Evolutionary conservation across 1,140 invertebrate genomes (phyloP).

Genomic region (Goniozus legneri): DNA sequence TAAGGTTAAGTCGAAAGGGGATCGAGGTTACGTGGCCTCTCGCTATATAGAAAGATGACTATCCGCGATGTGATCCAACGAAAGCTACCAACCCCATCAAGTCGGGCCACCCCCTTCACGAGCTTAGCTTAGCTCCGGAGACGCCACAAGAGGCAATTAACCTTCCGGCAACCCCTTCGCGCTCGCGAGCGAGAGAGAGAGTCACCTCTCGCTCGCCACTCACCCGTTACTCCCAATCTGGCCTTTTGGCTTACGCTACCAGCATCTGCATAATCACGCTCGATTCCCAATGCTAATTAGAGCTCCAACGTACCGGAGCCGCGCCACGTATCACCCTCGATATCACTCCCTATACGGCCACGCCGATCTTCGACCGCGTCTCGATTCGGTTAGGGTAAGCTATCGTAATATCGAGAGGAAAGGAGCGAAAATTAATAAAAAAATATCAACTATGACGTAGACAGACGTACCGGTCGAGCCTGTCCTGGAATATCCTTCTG

Average conservation of each 20-base stretch:
- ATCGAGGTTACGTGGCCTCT: slow-evolving; percentile 27
- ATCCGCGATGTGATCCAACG: slow-evolving; percentile 30
- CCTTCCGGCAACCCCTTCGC: slow-evolving; percentile 38
- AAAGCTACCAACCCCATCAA: slow-evolving; percentile 21
- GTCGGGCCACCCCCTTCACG: slow-evolving; percentile 25
- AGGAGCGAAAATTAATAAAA: too few species aligned
- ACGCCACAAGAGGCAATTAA: slow-evolving; percentile 52
- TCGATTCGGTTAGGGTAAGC: too few species aligned
- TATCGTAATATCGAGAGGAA: too few species aligned
- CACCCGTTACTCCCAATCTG: background rate
- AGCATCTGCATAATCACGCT: slow-evolving; percentile 50
- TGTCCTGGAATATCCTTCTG: slow-evolving; percentile 1
- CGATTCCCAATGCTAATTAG: slow-evolving; percentile 53
- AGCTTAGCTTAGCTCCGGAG: slow-evolving; percentile 38
- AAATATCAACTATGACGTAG: too few species aligned
- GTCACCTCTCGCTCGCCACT: slow-evolving; percentile 4
- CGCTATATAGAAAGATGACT: too few species aligned
- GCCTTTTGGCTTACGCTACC: slow-evolving; percentile 12
- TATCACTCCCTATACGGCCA: too few species aligned
- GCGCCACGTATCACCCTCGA: too few species aligned
- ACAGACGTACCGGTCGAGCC: too few species aligned
- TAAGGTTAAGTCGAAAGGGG: slow-evolving; percentile 36
- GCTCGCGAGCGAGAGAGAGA: too few species aligned
- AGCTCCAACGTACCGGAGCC: slow-evolving; percentile 35
- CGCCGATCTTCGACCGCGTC: too few species aligned